phyloP scores from a whole-genome alignment of 2,888 invertebrate genomes.

The Erebia palarica region DNA sequence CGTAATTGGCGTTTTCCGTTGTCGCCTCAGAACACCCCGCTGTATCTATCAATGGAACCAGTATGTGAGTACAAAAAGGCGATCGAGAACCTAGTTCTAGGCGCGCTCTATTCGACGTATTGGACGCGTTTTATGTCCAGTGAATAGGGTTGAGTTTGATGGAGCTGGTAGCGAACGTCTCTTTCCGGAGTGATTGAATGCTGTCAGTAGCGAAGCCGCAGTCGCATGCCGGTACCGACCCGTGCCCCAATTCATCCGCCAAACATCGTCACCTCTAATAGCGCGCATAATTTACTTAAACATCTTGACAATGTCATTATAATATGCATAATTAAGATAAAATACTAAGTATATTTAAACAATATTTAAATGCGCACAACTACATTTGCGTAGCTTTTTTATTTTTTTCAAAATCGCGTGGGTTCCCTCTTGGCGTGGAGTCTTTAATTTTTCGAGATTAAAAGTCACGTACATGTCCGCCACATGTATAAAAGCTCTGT shows the following conservation, averaged over 20 bases:
- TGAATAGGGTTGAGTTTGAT: conserved; percentile 53
- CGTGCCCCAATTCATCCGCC: conserved; percentile 64
- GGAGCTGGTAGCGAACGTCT: conserved; percentile 29
- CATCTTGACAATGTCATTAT: conserved; percentile 12
- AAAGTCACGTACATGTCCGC: too few species aligned
- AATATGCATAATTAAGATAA: neutral
- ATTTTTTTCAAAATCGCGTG: too few species aligned
- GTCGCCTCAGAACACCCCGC: conserved; percentile 59
- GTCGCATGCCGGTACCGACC: conserved; percentile 55
- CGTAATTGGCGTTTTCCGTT: conserved; percentile 76
- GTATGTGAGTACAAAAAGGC: conserved; percentile 63
- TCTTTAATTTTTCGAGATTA: too few species aligned
- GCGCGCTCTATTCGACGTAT: conserved; percentile 50
- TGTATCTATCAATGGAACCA: conserved; percentile 71
- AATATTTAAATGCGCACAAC: too few species aligned
- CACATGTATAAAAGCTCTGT: too few species aligned
- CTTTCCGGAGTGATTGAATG: conserved; percentile 64
- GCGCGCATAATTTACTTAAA: conserved; percentile 67
- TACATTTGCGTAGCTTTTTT: too few species aligned
- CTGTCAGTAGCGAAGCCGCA: conserved; percentile 62
- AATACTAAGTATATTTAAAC: too few species aligned
- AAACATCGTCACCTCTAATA: conserved; percentile 73
- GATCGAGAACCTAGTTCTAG: conserved; percentile 56
- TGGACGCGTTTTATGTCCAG: conserved; percentile 53
- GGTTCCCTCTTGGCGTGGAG: too few species aligned